Evolutionary conservation across 2,113 vertebrate genomes (phyloP), one percentile per base, ranked within the genome.

Genomic region (Gnathonemus longibarbis): DNA sequence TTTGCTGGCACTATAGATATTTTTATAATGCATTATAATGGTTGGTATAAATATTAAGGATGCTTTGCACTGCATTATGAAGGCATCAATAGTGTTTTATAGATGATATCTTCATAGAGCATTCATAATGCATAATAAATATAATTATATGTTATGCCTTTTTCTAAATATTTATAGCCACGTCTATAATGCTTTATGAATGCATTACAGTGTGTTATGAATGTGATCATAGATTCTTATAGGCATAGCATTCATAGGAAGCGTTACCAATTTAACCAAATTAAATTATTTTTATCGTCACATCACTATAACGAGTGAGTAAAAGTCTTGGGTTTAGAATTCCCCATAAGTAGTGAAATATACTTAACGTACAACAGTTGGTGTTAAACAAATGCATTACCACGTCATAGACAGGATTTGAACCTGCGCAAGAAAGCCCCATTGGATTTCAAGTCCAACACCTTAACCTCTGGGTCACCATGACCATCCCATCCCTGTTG

Each of bases 401-500:
- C 3, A 53, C 17, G 1, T 19, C 52, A 53, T 0, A 0, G 52
- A 53, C 52, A 53, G 52, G 52, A 53, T 19, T 53, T 0, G 0
- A 19, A 53, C 4, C 52, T 53, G 17, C 1, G 3, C 0, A 3
- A 3, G 52, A 4, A 53, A 19, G 1, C 52, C 52, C 52, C 52
- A 50, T 1, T 53, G 52, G 15, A 19, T 5, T 53, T 53, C 4
- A 19, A 19, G 4, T 53, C 52, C 52, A 19, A 17, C 1, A 53
- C 52, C 52, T 53, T 53, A 53, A 53, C 0, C 52, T 19, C 15
- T 53, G 17, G 0, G 52, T 5, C 52, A 19, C 52, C 4, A 1
- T 5, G 52, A 53, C 17, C 0, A 5, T 5, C 0, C 19, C 0
- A 4, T 53, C 4, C 52, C 0, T 19, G 17, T 53, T 53, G 15